phyloP scores from a whole-genome alignment of 1,140 invertebrate genomes.

The Tetragonula clypearis region DNA sequence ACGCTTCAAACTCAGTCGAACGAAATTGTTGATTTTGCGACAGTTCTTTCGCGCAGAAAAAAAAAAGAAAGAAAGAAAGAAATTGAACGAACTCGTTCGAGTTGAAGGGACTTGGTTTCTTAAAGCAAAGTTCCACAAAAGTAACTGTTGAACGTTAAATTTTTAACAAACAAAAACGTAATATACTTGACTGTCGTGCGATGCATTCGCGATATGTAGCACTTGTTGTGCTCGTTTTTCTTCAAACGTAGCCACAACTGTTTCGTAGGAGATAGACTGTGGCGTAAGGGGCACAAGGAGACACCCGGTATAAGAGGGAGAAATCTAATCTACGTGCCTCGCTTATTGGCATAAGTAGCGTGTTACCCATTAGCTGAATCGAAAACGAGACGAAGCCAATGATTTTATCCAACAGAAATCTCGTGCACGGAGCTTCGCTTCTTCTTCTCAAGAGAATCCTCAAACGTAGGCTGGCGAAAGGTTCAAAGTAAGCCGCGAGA shows the following conservation, averaged over 20 bases:
- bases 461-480: constrained; percentile 88
- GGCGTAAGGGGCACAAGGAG: constrained; percentile 30
- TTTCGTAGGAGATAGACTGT: constrained; percentile 5
- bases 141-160: neutral
- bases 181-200: too few species aligned
- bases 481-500: constrained; percentile 91
- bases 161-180: neutral
- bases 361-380: constrained; percentile 21
- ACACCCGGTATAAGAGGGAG: constrained; percentile 31
- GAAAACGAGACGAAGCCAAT: neutral
- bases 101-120: neutral
- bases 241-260: constrained; percentile 17
- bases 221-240: constrained; percentile 9
- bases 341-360: constrained; percentile 12
- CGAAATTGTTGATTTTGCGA: too few species aligned
- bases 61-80: neutral
- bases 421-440: constrained; percentile 3
- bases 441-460: constrained; percentile 41
- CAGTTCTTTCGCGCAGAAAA: neutral
- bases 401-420: constrained; percentile 11
- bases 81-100: neutral
- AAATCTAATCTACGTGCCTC: constrained; percentile 49
- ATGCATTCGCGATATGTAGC: constrained; percentile 22
- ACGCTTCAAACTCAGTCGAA: neutral
- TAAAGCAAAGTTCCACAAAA: neutral